phyloP scores from a whole-genome alignment of 2,888 invertebrate genomes.

The Eupeodes latifasciatus region DNA sequence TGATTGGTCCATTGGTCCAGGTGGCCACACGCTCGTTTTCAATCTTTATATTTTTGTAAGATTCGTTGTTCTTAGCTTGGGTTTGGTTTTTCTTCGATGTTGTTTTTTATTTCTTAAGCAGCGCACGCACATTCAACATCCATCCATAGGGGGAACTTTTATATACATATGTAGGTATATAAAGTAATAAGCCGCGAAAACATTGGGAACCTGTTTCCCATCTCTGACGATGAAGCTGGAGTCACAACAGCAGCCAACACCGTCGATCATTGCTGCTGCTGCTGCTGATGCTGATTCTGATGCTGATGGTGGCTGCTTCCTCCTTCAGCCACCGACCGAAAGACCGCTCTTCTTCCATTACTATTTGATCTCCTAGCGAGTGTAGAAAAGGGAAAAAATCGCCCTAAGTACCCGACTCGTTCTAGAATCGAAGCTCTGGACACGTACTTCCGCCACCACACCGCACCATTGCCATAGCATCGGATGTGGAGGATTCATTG shows the following conservation, averaged over 20 bases:
- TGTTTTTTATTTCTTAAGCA: slow-evolving; percentile 30
- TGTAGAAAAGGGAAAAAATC: slow-evolving; percentile 46
- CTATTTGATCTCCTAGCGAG: slow-evolving; percentile 38
- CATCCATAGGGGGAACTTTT: slow-evolving; percentile 33
- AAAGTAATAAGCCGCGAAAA: slow-evolving; percentile 82
- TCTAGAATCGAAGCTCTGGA: slow-evolving; percentile 41
- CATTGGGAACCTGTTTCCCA: slow-evolving; percentile 77
- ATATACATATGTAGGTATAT: slow-evolving; percentile 23
- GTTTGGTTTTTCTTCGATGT: slow-evolving; percentile 21
- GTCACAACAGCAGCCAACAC: slow-evolving; percentile 70
- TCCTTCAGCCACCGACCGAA: slow-evolving; percentile 4
- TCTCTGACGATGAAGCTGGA: slow-evolving; percentile 53
- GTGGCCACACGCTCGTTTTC: slow-evolving; percentile 81
- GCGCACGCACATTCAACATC: slow-evolving; percentile 63
- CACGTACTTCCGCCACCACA: slow-evolving; percentile 51
- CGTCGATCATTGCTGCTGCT: slow-evolving; percentile 55
- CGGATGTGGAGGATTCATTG: slow-evolving; percentile 76
- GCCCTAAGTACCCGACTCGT: slow-evolving; percentile 71
- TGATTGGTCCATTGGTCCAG: slow-evolving; percentile 82
- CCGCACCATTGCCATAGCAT: slow-evolving; percentile 61
- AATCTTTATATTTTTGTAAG: slow-evolving; percentile 75
- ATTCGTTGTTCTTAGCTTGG: slow-evolving; percentile 66
- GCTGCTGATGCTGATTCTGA: not conserved
- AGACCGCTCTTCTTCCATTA: slow-evolving; percentile 38
- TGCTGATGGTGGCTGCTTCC: slow-evolving; percentile 12